A percentile compares a stretch with the other conserved stretches of the same genome.
Evolutionary conservation across 2,888 invertebrate species (phyloP).

Genomic region (Tethea ocularis): DNA sequence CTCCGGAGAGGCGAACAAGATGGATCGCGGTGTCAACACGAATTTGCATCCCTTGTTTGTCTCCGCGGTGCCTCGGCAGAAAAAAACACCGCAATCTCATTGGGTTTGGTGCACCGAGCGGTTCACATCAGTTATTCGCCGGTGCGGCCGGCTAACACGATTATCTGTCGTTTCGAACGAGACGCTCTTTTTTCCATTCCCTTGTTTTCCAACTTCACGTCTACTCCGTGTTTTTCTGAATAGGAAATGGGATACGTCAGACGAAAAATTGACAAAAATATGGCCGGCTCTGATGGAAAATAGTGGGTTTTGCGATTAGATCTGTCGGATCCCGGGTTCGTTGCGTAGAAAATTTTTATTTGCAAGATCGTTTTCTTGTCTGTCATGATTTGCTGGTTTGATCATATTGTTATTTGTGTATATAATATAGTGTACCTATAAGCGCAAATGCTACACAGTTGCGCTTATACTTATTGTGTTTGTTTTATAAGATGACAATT

Average conservation of each 20-base stretch:
- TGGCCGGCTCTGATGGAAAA: constrained; percentile 75
- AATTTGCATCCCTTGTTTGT: constrained; percentile 84
- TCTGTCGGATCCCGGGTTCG: constrained; percentile 63
- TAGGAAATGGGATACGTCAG: constrained; percentile 82
- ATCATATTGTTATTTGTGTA: constrained; percentile 34
- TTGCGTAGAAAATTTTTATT: constrained; percentile 63
- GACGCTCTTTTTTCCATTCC: constrained; percentile 79
- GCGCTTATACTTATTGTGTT: too few relatives aligned
- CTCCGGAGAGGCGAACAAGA: constrained; percentile 81
- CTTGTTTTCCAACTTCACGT: constrained; percentile 81
- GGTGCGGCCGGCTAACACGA: constrained; percentile 80
- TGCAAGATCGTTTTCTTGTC: constrained; percentile 71
- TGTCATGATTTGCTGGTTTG: constrained; percentile 36
- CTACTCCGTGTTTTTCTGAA: constrained; percentile 81
- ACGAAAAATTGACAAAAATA: constrained; percentile 83
- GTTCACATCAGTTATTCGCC: constrained; percentile 78
- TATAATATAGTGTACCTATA: too few relatives aligned
- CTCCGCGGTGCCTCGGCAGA: constrained; percentile 72
- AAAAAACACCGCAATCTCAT: constrained; percentile 82
- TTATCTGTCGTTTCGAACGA: constrained; percentile 81
- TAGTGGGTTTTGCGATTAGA: constrained; percentile 79
- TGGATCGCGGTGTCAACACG: constrained; percentile 83
- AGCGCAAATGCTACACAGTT: constrained; percentile 3
- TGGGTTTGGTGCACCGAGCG: constrained; percentile 72
- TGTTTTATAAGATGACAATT: constrained; percentile 20